Conservation (phyloP, 2,888 invertebrate genomes). For the Desoria tigrina region DNA sequence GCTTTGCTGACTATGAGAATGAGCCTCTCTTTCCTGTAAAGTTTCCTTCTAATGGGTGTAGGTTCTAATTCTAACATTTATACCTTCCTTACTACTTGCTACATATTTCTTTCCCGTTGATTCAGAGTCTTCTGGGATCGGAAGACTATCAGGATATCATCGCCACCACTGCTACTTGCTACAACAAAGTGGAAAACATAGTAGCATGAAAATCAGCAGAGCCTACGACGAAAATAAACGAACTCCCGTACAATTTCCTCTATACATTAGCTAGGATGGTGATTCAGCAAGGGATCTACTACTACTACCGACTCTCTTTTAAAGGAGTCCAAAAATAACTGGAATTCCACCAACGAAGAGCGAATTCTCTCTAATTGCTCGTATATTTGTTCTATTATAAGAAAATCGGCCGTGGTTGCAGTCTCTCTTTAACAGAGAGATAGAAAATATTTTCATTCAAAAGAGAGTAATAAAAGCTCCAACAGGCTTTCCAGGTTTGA, state of each 20-base stretch:
- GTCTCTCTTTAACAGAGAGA: slow-evolving; percentile 2
- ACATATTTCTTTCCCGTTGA: background rate
- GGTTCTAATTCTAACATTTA: too few species aligned
- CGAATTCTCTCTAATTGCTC: slow-evolving; percentile 50
- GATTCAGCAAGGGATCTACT: slow-evolving; percentile 1
- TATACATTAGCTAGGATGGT: too few species aligned
- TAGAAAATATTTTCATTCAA: slow-evolving; percentile 12
- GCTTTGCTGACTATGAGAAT: slow-evolving; percentile 6
- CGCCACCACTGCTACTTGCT: background rate
- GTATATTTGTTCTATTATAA: slow-evolving; percentile 25
- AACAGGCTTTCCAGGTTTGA: slow-evolving; percentile 31
- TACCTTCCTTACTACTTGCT: too few species aligned
- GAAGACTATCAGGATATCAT: background rate
- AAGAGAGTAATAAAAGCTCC: slow-evolving; percentile 34
- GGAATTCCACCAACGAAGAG: slow-evolving; percentile 49
- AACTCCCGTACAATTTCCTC: slow-evolving; percentile 28
- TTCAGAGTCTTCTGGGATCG: slow-evolving; percentile 11
- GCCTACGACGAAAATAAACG: slow-evolving; percentile 50
- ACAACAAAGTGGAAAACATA: slow-evolving; percentile 7
- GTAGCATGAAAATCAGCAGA: slow-evolving; percentile 42
- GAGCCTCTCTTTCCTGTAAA: slow-evolving; percentile 1
- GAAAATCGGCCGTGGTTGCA: slow-evolving; percentile 23
- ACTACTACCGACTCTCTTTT: too few species aligned
- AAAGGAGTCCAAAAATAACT: slow-evolving; percentile 51
- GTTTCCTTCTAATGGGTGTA: background rate